Conservation (phyloP, 2,888 invertebrate species). For the Tethea ocularis region DNA sequence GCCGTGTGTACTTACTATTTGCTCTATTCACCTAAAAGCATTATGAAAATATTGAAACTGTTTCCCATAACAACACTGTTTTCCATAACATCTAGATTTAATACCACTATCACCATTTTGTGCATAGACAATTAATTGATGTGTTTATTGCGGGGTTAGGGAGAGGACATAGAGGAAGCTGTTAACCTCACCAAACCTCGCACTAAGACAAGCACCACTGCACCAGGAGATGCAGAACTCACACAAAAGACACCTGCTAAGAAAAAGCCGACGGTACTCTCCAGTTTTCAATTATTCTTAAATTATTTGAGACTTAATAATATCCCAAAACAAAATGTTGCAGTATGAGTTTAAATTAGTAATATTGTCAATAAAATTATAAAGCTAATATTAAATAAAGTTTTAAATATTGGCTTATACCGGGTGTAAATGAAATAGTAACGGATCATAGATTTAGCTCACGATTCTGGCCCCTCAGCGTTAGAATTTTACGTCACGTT, state of each 20-base stretch:
- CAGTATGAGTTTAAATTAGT: not conserved
- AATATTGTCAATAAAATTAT: no score
- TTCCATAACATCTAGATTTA: conserved; percentile 6
- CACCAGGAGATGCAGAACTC: conserved; percentile 78
- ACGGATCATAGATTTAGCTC: no score
- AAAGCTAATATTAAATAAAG: no score
- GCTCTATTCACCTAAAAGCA: conserved; percentile 37
- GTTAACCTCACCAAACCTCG: conserved; percentile 76
- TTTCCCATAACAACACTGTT: conserved; percentile 3
- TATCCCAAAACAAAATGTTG: not conserved
- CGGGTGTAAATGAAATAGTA: no score
- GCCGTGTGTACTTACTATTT: no score
- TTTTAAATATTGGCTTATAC: no score
- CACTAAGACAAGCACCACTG: conserved; percentile 78
- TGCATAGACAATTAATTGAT: conserved; percentile 34
- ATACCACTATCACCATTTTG: not conserved
- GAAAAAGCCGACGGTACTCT: conserved; percentile 78
- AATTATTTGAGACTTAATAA: conserved; percentile 60
- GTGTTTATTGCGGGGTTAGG: conserved; percentile 62
- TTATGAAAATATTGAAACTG: conserved; percentile 4
- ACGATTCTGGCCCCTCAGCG: no score
- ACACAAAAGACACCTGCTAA: conserved; percentile 80
- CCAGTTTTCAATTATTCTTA: conserved; percentile 43
- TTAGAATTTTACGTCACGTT: no score
- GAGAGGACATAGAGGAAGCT: conserved; percentile 79